Evolutionary conservation across 2,888 invertebrate genomes (phyloP), one percentile per base, ranked within the genome.

Genomic region (Leistus spinibarbis): DNA sequence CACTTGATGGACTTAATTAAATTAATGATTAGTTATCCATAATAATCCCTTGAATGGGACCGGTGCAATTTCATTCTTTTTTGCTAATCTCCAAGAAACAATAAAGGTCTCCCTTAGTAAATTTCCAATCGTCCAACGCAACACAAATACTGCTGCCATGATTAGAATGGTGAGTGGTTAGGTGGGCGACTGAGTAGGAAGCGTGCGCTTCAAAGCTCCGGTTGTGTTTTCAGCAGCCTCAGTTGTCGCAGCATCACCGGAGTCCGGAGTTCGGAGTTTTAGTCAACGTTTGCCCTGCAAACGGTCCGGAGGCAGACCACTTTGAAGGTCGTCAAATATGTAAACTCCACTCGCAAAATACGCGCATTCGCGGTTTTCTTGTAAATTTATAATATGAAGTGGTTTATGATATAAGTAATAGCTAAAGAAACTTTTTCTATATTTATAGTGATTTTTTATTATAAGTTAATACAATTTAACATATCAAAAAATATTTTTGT

Each of bases 1-100:
- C 10, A 22, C 60, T n/a, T 22, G 60, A 22, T 20, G 57, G 23
- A 57, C 73, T 40, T 40, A 67, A 73, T 73, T 67, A 67, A 67
- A 67, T 67, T 66, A 9, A 56, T 20, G 73, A 73, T 73, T 57
- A 40, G 56, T 66, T 54, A 66, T 72, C 72, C 72, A 57, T 72
- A 65, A 72, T 65, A 66, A 72, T 54, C 72, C 24, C 16, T 66
- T 57, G 20, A 65, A 53, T 22, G 54, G 72, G 20, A 72, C 60
- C 72, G 66, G 66, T 72, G 65, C 65, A 57, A 40, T 56, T 63
- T 63, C 63, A 62, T 5, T 40, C 13, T 40, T 20, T 22, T 72
- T 72, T 73, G 67, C 60, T 73, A 73, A 73, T 73, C 54, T 67
- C 53, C 10, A 65, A 73, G 66, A 60, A 73, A 73, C 73, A 73